Conservation (phyloP, 2,888 invertebrate species). For the Eupithecia pulchellata region DNA sequence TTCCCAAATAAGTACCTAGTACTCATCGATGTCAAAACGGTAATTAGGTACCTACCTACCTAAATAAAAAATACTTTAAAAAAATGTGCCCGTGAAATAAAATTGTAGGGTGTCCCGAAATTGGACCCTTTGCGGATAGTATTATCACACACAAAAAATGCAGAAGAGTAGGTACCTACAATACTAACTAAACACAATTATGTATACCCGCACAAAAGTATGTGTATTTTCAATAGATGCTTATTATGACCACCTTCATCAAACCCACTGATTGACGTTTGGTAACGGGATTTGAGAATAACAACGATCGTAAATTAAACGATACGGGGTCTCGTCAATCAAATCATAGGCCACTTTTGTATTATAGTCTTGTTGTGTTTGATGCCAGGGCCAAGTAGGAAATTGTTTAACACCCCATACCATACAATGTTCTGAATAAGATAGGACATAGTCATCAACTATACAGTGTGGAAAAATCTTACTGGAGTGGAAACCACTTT, state of each 20-base stretch:
- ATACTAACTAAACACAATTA: no score
- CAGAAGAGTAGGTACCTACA: no score
- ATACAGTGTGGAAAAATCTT: no score
- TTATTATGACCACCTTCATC: background rate
- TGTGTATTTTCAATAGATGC: background rate
- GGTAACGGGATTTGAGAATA: background rate
- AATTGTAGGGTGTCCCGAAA: background rate
- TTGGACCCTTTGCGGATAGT: background rate
- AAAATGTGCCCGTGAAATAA: background rate
- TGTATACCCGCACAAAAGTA: background rate
- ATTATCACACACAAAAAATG: background rate
- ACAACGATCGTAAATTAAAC: conserved; percentile 15
- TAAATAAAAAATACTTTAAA: background rate
- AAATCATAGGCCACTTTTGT: conserved; percentile 32
- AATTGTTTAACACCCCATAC: background rate
- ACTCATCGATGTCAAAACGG: no score
- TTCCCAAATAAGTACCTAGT: background rate
- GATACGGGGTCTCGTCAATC: conserved; percentile 30
- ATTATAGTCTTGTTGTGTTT: conserved; percentile 33
- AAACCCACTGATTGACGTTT: conserved; percentile 1
- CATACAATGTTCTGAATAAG: background rate
- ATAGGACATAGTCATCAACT: background rate
- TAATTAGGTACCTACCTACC: no score
- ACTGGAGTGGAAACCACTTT: no score
- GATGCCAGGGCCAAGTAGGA: background rate